Evolutionary conservation across 2,797 vertebrate species (phyloP).

Genomic region (Esox lucius): DNA sequence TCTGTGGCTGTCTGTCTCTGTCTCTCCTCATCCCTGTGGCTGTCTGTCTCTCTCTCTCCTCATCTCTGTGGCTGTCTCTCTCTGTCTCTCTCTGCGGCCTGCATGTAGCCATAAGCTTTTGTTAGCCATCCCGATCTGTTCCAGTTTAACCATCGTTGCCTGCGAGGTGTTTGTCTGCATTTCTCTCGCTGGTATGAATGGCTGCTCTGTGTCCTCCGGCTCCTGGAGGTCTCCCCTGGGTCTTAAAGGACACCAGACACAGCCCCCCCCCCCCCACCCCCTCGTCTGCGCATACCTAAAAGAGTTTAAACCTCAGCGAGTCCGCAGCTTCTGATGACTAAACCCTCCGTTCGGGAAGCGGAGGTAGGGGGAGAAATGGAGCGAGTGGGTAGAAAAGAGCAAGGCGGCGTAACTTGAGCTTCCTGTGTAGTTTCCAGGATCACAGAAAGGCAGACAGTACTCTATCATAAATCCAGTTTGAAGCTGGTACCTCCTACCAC

Average conservation of each 20-base stretch:
- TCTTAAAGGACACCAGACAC: not conserved
- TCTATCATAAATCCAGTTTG: conserved; percentile 10
- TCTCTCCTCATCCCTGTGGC: no score
- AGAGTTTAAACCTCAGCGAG: no score
- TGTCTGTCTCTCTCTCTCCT: no score
- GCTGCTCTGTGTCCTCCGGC: not conserved
- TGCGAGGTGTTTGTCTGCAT: not conserved
- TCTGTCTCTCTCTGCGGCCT: not conserved
- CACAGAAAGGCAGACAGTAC: conserved; percentile 10
- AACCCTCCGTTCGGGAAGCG: not conserved
- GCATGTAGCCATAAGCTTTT: not conserved
- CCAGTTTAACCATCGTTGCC: not conserved
- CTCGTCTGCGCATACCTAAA: not conserved
- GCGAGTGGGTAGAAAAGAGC: not conserved
- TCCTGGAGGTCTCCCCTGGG: not conserved
- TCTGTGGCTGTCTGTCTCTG: no score
- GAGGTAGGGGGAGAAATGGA: not conserved
- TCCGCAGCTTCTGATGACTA: not conserved
- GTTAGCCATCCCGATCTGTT: not conserved
- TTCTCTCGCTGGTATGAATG: not conserved
- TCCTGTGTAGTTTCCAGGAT: not conserved
- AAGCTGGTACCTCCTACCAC: conserved; percentile 34
- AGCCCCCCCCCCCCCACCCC: not conserved
- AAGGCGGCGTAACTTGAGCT: not conserved
- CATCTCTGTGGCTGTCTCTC: no score